Percentiles rank a stretch among this genome's conserved stretches.
Conservation (phyloP, 2,888 invertebrate genomes). For the Orthonevra nobilis region DNA sequence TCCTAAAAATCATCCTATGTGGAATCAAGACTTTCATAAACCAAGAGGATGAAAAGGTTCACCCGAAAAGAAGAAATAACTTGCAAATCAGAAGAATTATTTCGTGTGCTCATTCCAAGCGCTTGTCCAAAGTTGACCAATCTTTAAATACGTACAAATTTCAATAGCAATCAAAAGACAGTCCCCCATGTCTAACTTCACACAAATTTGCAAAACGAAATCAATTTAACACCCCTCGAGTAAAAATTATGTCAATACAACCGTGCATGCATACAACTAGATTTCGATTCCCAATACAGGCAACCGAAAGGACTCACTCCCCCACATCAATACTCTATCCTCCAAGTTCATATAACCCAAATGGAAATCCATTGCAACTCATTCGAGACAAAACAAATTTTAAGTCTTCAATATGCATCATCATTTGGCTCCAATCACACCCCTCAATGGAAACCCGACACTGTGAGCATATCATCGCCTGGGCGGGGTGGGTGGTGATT, state of each 20-base stretch:
- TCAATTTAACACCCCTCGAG: conserved; percentile 8
- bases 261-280: not conserved
- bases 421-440: conserved; percentile 23
- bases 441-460: not conserved
- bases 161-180: too few species aligned
- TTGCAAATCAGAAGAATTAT: too few species aligned
- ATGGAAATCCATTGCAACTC: conserved; percentile 14
- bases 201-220: too few species aligned
- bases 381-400: conserved; percentile 36
- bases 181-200: too few species aligned
- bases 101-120: too few species aligned
- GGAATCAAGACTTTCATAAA: too few species aligned
- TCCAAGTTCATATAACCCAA: not conserved
- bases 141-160: too few species aligned
- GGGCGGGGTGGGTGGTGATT: conserved; percentile 29
- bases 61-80: too few species aligned
- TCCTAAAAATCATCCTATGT: too few species aligned
- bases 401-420: conserved; percentile 39
- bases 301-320: not conserved
- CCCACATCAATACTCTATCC: not conserved
- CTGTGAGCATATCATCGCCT: not conserved
- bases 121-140: too few species aligned
- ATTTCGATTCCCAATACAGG: conserved; percentile 2
- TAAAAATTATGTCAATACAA: not conserved
- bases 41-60: too few species aligned